Conservation (phyloP, 2,113 vertebrate species). For the Synchiropus splendidus region DNA sequence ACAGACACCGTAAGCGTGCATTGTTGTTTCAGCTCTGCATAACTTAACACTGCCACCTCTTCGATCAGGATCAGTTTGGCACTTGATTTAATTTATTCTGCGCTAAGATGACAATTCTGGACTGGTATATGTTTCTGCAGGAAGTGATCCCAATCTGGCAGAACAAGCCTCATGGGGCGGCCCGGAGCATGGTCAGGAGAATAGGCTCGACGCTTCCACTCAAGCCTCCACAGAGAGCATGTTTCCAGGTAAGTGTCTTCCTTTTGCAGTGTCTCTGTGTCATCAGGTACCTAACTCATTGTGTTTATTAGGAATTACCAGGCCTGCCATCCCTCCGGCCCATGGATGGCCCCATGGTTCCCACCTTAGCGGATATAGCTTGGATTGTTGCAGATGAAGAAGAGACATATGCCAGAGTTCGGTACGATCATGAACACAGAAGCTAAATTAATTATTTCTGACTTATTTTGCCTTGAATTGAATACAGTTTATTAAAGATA, state of each 20-base stretch:
- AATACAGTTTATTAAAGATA: too few relatives aligned
- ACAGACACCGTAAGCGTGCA: constrained; percentile 69
- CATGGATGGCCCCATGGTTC: constrained; percentile 78
- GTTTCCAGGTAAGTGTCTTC: constrained; percentile 81
- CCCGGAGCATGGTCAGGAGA: constrained; percentile 89
- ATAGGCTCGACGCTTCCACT: constrained; percentile 91
- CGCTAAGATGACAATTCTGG: background rate
- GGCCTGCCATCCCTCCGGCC: constrained; percentile 73
- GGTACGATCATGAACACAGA: constrained; percentile 54
- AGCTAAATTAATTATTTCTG: background rate
- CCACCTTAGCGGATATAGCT: constrained; percentile 92
- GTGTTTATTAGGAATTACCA: constrained; percentile 72
- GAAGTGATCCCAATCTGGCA: constrained; percentile 96
- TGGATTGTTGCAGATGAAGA: constrained; percentile 97
- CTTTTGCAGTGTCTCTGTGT: constrained; percentile 67
- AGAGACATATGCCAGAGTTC: constrained; percentile 92
- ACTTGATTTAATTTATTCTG: background rate
- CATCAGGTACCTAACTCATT: constrained; percentile 1
- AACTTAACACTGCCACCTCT: background rate
- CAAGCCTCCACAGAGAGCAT: constrained; percentile 84
- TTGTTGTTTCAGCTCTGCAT: background rate
- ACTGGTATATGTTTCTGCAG: constrained; percentile 21
- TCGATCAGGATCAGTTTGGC: background rate
- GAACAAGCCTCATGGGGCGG: constrained; percentile 89
- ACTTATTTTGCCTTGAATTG: background rate